Evolutionary conservation across 2,888 invertebrate genomes (phyloP), one percentile per base, ranked within the genome.

Genomic region (Clitarchus hookeri): DNA sequence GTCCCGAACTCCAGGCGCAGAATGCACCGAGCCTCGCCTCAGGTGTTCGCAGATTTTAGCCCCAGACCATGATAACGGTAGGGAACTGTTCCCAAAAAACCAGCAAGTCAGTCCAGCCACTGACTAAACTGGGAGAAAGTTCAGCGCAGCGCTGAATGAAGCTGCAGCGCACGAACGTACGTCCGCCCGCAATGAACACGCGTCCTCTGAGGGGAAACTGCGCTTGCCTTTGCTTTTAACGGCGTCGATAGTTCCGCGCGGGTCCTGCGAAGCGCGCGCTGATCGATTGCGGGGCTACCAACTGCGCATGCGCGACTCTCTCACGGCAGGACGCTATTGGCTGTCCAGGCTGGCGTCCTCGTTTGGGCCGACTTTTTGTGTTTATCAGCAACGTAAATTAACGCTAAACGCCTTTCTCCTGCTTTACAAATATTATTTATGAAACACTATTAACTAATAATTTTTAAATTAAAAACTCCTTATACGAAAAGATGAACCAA

Each of bases 101-200:
- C 65, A 65, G 65, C 65, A 65, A 65, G 65, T 65, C 65, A 65
- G 65, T 65, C 65, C 65, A 65, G 65, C 65, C 65, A 65, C 65
- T 65, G 65, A 65, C 65, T 65, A 65, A 65, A 65, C 65, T 65
- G 65, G 65, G 65, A 65, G 65, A 65, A 65, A 65, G 16, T 23
- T 65, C 65, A 65, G 65, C 65, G 65, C 19, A 65, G 65, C 65
- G 65, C 65, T 65, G 65, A 65, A n/a, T n/a, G n/a, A 2, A 65
- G 65, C 65, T 19, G 6, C 65, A 65, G 16, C 65, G 65, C 65
- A 65, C 65, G 65, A 23, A 65, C 65, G 12, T 65, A 65, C 65
- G 65, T 23, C 19, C 65, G 19, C 19, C 0, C 65, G 12, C 53
- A 19, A 8, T 65, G 65, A 8, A 11, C 19, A n/a, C 65, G 0